Base-by-base conservation (phyloP, 92 coral and sea anemone genomes). In the Epizoanthus ramosus region DNA sequence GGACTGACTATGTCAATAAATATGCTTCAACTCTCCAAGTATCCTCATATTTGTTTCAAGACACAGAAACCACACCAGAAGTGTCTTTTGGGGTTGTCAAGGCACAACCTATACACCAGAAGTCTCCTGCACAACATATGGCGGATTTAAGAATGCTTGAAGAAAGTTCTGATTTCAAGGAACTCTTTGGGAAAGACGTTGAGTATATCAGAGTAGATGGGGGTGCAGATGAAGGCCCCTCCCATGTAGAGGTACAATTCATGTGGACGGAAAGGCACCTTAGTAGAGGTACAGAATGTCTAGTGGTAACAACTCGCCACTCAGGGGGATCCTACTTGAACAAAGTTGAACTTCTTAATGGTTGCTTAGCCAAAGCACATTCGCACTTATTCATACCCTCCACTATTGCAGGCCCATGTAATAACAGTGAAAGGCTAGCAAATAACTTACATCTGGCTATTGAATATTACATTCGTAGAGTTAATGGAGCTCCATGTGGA, bases 21-120 rank as follows among this genome's bases (percentile, higher is more conserved):
- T 75, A 87, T 43, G 68, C 81, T 0, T 63, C 79, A 10, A 73
- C 31, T 85, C 86, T 86, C 41, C 93, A 90, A 54, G 73, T 61
- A 15, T 65, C 93, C 0, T 90, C 88, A 6, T 83, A 86, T 22
- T 50, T 90, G 85, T 83, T 90, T 50, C 80, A 79, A 57, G 83
- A 73, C 57, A 86, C 90, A 24, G 83, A 83, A 16, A 79, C 90
- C 3, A 90, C 90, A 18, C 85, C 86, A 1, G 83, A 88, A 69
- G 64, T 63, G 21, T 58, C 57, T 41, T 39, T n/a, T 14, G 87
- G 87, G 9, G 23, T 85, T 17, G 88, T 85, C 13, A 85, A 79
- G 57, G 80, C 88, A n/a, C 88, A 85, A 69, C 63, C 6, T 13
- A 10, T 85, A 25, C 75, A 75, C 63, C 47, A 45, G 17, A 85